Percentiles rank a stretch among this genome's conserved stretches.
phyloP scores from a whole-genome alignment of 1,140 invertebrate species.

The Trachymyrmex septentrionalis region DNA sequence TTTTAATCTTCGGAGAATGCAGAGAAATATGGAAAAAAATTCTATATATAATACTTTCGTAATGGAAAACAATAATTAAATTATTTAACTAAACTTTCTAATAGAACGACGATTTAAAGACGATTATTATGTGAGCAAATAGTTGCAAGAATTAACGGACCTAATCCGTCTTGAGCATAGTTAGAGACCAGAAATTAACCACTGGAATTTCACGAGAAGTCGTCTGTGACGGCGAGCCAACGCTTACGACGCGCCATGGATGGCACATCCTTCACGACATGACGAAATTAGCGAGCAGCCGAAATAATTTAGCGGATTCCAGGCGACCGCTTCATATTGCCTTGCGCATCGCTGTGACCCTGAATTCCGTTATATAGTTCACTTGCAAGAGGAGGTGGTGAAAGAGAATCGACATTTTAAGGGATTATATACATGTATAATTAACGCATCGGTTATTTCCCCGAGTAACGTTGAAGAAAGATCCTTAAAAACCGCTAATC shows the following conservation, averaged over 20 bases:
- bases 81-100: too few relatives aligned
- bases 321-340: constrained; percentile 23
- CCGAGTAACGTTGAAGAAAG: not conserved
- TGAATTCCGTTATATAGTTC: constrained; percentile 40
- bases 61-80: not conserved
- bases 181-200: constrained; percentile 26
- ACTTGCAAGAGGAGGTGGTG: not conserved
- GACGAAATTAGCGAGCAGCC: constrained; percentile 60
- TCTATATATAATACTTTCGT: not conserved
- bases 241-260: not conserved
- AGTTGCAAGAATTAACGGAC: not conserved
- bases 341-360: constrained; percentile 15
- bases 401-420: constrained; percentile 14
- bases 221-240: constrained; percentile 9
- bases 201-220: constrained; percentile 32
- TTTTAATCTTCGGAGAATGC: not conserved
- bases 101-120: not conserved
- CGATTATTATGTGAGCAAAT: not conserved
- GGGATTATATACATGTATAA: constrained; percentile 20
- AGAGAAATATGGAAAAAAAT: not conserved
- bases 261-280: constrained; percentile 29
- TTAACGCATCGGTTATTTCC: not conserved
- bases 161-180: constrained; percentile 7
- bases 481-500: not conserved
- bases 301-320: constrained; percentile 62